Base-by-base conservation (phyloP, 2,888 invertebrate species). In the Pogonocherus hispidulus region DNA sequence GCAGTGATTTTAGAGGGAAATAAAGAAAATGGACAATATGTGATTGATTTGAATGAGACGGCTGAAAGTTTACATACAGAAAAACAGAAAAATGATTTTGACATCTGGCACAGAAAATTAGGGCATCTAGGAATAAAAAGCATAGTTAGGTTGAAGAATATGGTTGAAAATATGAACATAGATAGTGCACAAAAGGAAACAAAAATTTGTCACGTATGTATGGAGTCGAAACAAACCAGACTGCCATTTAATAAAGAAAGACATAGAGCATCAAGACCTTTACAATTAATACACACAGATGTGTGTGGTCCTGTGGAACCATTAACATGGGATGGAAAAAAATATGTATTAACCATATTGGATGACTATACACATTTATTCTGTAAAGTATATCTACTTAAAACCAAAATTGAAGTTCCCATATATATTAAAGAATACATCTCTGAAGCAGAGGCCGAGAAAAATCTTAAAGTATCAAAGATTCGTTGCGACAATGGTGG, bases 281-380 rank as follows among this genome's bases (percentile, higher is more conserved):
- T 32, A 32, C 81, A 80, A 74, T 73, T 81, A 32, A 70, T 83
- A 5, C 81, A 81, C 75, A 79, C 80, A 8, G 81, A 82, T 69
- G 72, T 83, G 20, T 81, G 80, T 73, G 81, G 80, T 0, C 81
- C 81, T 37, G 79, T 83, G 23, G 79, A 79, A 66, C 80, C 80
- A 67, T 6, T 77, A 0, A 81, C 82, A 1, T 68, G 80, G 62
- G 77, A 83, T 65, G 71, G 73, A 19, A 80, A 81, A 70, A 79
- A 78, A 35, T 82, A 83, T 70, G 79, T 81, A 73, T 74, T 82
- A 4, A 51, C 79, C 5, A 80, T 83, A 75, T 66, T 84, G 57
- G 83, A 84, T 76, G 75, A 84, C 47, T 83, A 64, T 74, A 83
- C 80, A 20, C 80, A 83, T 69, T 82, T n/a, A n/a, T n/a, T 78